Percentiles rank a stretch among this genome's conserved stretches.
Conservation (phyloP, 2,888 invertebrate genomes). For the Suillia variegata region DNA sequence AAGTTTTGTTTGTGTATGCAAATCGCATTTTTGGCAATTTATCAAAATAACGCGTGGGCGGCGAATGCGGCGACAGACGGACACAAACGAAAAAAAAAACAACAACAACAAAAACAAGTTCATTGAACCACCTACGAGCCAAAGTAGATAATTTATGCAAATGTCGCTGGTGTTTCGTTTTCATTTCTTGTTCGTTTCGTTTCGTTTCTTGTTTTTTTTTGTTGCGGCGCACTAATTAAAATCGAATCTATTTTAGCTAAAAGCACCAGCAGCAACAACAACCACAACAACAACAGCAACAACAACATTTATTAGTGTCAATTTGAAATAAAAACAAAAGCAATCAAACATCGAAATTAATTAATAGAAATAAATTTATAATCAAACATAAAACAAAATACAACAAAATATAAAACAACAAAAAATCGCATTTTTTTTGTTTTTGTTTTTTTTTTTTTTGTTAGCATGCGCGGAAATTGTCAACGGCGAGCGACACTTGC, state of each 20-base stretch:
- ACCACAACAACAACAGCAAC: too few species aligned
- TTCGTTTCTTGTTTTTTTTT: constrained; percentile 7
- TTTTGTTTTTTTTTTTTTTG: too few species aligned
- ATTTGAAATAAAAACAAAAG: background rate
- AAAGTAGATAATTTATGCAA: constrained; percentile 50
- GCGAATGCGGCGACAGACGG: constrained; percentile 14
- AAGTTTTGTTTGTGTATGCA: too few species aligned
- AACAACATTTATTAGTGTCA: constrained; percentile 19
- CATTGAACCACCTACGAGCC: constrained; percentile 50
- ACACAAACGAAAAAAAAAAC: too few species aligned
- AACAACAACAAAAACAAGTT: constrained; percentile 34
- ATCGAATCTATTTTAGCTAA: constrained; percentile 9
- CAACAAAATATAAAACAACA: background rate
- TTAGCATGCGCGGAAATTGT: background rate
- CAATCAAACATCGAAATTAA: background rate
- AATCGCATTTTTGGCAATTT: too few species aligned
- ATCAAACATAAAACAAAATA: background rate
- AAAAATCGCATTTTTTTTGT: too few species aligned
- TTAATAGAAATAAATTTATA: too few species aligned
- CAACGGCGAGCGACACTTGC: background rate
- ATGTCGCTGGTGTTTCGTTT: constrained; percentile 21
- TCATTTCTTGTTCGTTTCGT: constrained; percentile 18
- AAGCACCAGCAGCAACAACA: too few species aligned
- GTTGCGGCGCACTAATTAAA: constrained; percentile 23
- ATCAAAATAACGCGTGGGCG: constrained; percentile 17